Evolutionary conservation across 1,140 invertebrate genomes (phyloP), one percentile per base, ranked within the genome.

Genomic region (Elymnias hypermnestra): DNA sequence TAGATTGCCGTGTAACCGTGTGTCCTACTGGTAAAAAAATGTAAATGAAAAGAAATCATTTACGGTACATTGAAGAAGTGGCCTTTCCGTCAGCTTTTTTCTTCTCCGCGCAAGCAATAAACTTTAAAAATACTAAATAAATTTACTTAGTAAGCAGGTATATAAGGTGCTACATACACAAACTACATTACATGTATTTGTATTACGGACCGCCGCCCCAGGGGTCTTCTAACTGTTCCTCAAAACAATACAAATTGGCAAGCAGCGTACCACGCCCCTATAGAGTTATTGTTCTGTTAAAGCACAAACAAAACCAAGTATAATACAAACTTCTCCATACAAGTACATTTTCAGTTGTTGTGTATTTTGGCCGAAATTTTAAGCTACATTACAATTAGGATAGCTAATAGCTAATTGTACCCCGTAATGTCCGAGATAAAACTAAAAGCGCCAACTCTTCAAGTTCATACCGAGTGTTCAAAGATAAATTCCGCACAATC

Each of bases 221-320:
- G 45, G 41, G 55, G 51, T 22, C 50, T 35, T 19, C 29, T 41
- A 42, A 52, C 49, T 42, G 36, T 48, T 40, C 22, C 37, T 40
- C 15, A 42, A 53, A 55, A 51, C 41, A 51, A 51, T 51, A 51
- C 47, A 36, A 7, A 15, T 47, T 35, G 14, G 39, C 37, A 33
- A 37, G 26, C 43, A 50, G 31, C 26, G 14, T 15, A 21, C 40
- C 26, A 39, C 23, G 29, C 31, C 39, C 19, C 31, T 12, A 33
- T 15, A 15, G 22, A 10, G 25, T 21, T 41, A 41, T 37, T 50
- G 37, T 50, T 50, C 47, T 18, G 23, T 42, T 43, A 40, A 46
- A 47, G 40, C 38, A 47, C 12, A 33, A 14, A 33, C 14, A 33
- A 33, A 33, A 7, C 29, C 25, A 1, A 33, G 29, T 33, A 4